phyloP scores from a whole-genome alignment of 2,113 vertebrate species.

The Phaetusa simplex region DNA sequence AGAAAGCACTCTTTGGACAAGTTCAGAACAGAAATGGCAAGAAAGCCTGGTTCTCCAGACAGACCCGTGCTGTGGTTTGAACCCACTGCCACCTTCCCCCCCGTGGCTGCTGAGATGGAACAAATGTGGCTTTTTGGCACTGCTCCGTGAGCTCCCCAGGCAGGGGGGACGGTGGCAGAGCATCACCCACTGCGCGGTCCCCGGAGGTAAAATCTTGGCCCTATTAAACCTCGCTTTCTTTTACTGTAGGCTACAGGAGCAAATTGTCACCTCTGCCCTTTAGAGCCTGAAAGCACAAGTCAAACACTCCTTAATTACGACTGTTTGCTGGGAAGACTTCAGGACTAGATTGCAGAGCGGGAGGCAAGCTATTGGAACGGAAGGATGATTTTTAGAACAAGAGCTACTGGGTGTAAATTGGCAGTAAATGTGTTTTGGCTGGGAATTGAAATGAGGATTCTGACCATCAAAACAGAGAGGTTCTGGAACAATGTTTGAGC shows the following conservation, averaged over 20 bases:
- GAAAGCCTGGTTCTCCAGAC: not conserved
- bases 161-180: not conserved
- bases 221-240: not conserved
- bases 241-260: not conserved
- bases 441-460: not conserved
- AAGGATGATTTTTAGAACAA: not conserved
- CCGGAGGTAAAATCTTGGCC: not conserved
- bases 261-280: not conserved
- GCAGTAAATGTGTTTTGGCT: not conserved
- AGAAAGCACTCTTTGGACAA: not conserved
- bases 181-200: not conserved
- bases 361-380: not conserved
- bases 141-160: not conserved
- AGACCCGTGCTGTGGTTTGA: not conserved
- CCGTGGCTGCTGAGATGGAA: accelerated
- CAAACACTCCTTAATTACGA: not conserved
- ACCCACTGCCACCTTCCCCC: not conserved
- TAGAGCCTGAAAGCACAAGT: not conserved
- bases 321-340: not conserved
- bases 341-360: not conserved
- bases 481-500: not conserved
- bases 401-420: not conserved
- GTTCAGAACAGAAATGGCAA: not conserved
- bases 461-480: not conserved
- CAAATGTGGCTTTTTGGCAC: not conserved